Percentiles rank a stretch among this genome's conserved stretches.
phyloP scores from a whole-genome alignment of 2,113 vertebrate genomes.

The Menidia beryllina region DNA sequence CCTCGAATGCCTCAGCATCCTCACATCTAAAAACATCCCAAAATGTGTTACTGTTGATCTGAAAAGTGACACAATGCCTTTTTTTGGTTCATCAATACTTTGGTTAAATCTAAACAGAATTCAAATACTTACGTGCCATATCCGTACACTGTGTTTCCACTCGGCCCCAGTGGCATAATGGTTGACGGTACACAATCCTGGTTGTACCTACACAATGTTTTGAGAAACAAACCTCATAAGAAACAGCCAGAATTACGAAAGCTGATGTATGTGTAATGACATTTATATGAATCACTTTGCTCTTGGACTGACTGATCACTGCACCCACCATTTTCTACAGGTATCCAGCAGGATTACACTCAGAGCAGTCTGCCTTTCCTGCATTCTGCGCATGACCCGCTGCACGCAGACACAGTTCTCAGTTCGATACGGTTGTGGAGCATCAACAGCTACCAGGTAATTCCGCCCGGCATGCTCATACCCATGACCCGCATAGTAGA shows the following conservation, averaged over 20 bases:
- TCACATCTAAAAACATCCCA: too few relatives aligned
- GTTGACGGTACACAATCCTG: slow-evolving; percentile 80
- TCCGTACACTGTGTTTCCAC: slow-evolving; percentile 89
- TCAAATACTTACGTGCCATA: slow-evolving; percentile 86
- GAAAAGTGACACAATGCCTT: too few relatives aligned
- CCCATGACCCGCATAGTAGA: slow-evolving; percentile 91
- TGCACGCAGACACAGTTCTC: slow-evolving; percentile 90
- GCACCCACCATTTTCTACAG: slow-evolving; percentile 86
- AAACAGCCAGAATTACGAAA: neutral
- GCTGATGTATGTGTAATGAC: neutral
- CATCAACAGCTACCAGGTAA: slow-evolving; percentile 88
- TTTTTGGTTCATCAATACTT: too few relatives aligned
- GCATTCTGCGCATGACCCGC: slow-evolving; percentile 87
- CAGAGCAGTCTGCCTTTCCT: slow-evolving; percentile 83
- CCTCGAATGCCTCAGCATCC: slow-evolving; percentile 89
- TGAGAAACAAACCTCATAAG: neutral
- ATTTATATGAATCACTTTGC: neutral
- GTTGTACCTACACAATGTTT: slow-evolving; percentile 83
- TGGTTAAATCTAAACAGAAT: too few relatives aligned
- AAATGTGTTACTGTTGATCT: too few relatives aligned
- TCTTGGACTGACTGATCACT: too few relatives aligned
- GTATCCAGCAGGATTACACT: slow-evolving; percentile 88
- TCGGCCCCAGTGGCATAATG: slow-evolving; percentile 83
- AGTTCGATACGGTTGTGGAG: slow-evolving; percentile 85
- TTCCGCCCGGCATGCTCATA: slow-evolving; percentile 87